Conservation (phyloP, 2,888 invertebrate species). For the Masnerella sp. region DNA sequence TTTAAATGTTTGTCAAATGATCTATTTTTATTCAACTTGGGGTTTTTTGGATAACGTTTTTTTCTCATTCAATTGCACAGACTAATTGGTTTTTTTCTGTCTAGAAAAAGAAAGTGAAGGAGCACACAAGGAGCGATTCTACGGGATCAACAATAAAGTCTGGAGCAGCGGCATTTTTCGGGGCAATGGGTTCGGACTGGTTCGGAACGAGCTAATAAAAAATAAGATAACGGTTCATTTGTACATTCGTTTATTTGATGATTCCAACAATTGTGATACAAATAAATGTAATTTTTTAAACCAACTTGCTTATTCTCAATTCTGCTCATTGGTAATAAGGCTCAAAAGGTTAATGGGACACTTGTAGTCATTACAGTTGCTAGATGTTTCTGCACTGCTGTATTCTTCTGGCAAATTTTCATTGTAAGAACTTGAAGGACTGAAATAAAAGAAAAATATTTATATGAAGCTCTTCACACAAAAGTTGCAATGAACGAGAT, state of each 20-base stretch:
- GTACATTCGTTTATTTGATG: constrained; percentile 35
- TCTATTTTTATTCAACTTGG: too few relatives aligned
- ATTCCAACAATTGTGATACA: constrained; percentile 32
- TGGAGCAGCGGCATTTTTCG: constrained; percentile 89
- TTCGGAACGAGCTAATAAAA: constrained; percentile 79
- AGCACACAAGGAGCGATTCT: constrained; percentile 76
- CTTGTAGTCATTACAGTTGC: constrained; percentile 76
- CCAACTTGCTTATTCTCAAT: background rate
- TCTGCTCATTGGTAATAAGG: constrained; percentile 71
- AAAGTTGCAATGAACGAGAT: too few relatives aligned
- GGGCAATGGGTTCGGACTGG: constrained; percentile 90
- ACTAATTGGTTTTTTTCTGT: constrained; percentile 31
- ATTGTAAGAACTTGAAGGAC: constrained; percentile 81
- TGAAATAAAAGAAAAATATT: constrained; percentile 72
- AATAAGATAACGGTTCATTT: background rate
- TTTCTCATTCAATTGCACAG: too few relatives aligned
- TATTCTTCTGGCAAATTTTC: constrained; percentile 79
- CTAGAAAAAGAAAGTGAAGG: constrained; percentile 79
- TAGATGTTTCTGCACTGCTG: constrained; percentile 79
- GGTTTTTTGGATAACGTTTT: too few relatives aligned
- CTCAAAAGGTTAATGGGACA: constrained; percentile 80
- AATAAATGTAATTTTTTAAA: constrained; percentile 40
- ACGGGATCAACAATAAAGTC: constrained; percentile 82
- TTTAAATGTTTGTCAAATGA: too few relatives aligned
- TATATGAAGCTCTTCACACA: too few relatives aligned